These are phyloP conservation scores for Agapostemon virescens DNA, from an alignment of 2,888 invertebrate species.

Conservation along the genomic window DNA sequence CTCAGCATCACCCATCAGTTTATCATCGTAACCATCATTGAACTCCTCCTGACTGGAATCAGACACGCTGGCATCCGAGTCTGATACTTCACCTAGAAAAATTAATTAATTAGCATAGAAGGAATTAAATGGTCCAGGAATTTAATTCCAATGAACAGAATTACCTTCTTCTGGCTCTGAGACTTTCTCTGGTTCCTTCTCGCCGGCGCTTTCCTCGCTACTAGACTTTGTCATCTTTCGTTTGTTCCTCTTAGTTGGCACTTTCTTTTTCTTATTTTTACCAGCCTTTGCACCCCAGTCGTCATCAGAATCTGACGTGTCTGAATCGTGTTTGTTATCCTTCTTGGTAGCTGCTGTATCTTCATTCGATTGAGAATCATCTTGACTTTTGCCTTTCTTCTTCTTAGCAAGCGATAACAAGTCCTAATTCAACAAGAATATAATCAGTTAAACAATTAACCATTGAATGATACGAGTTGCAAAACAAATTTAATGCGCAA, in stretches of 20 bases:
- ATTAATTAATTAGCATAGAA: background rate
- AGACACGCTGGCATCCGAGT: conserved; percentile 83
- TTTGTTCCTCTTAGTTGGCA: conserved; percentile 78
- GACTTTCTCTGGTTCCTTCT: conserved; percentile 82
- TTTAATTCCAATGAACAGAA: background rate
- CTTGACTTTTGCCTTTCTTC: conserved; percentile 83
- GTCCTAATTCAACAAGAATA: conserved; percentile 82
- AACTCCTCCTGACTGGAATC: conserved; percentile 92
- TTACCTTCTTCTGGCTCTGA: conserved; percentile 92
- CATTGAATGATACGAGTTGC: background rate
- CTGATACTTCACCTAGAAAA: conserved; percentile 89
- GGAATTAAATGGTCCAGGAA: background rate
- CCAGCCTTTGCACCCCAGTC: conserved; percentile 81
- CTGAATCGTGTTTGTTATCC: conserved; percentile 80
- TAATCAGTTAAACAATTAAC: conserved; percentile 14
- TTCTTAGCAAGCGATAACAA: conserved; percentile 91
- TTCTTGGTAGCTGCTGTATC: conserved; percentile 73
- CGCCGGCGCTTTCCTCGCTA: conserved; percentile 79
- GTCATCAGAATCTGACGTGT: conserved; percentile 82
- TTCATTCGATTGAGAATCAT: conserved; percentile 76
- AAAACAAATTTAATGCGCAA: background rate
- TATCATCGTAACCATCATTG: conserved; percentile 97
- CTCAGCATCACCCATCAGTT: conserved; percentile 97
- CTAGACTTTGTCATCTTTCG: conserved; percentile 81
- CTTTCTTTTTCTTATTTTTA: conserved; percentile 79